Conservation (phyloP, 1,140 invertebrate species). For the Megathymus violae region DNA sequence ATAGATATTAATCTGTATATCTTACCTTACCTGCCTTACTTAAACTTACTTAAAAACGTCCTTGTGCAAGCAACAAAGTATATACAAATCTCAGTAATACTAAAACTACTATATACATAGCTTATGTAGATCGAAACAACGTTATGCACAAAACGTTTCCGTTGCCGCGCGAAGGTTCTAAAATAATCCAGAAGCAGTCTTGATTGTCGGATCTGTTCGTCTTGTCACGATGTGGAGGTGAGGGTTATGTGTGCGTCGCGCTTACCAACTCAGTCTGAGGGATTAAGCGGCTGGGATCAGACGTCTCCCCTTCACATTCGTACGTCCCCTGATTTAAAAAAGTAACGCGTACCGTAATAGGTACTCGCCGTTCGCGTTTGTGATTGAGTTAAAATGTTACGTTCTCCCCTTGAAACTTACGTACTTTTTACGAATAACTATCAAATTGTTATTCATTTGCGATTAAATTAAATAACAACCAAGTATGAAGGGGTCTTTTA, state of each 20-base stretch:
- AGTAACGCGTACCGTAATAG: neutral
- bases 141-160: neutral
- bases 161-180: neutral
- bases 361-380: neutral
- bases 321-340: no score
- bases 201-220: neutral
- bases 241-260: constrained; percentile 4
- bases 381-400: neutral
- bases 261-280: constrained; percentile 6
- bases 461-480: neutral
- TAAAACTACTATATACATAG: no score
- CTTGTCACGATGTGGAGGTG: neutral
- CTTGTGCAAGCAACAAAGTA: no score
- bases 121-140: no score
- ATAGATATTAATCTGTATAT: no score
- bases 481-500: constrained; percentile 45
- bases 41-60: no score
- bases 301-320: neutral
- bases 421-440: neutral
- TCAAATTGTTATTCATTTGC: neutral
- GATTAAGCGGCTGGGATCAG: constrained; percentile 10
- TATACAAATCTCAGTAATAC: no score
- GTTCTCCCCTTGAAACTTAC: neutral
- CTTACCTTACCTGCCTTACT: no score
- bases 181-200: constrained; percentile 10